Base-by-base conservation (phyloP, 1,140 invertebrate species). In the Drosophila pruinosa region DNA sequence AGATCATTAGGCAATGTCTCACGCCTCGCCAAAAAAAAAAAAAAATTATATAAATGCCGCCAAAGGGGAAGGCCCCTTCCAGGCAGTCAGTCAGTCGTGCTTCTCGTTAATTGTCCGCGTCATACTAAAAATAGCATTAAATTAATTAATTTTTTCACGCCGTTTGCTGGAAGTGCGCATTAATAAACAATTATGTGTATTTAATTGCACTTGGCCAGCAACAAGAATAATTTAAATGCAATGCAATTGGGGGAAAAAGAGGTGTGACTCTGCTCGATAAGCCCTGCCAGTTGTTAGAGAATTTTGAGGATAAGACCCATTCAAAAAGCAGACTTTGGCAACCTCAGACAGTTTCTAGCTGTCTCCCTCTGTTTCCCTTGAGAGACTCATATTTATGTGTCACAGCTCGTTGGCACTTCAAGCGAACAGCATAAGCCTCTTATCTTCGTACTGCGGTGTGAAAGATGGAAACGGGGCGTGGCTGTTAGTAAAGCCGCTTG, bases 111-210 rank as follows among this genome's bases (percentile, higher is more conserved):
- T 88, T 61, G 82, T 78, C 82, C 88, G 83, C 61, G 78, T 75
- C 82, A 47, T 72, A 88, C 82, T 89, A 78, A 82, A 88, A 88
- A 75, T 73, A 72, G 82, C 82, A 88, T 72, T 78, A 82, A 88
- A 88, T 88, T 88, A 88, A 88, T 88, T 75, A 68, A 69, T 70
- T 88, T 81, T 78, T 88, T 88, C 83, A 88, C 83, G 61, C 83
- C 63, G 17, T 21, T 34, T 31, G 28, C 41, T 78, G 71, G 71
- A 78, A 88, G 69, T 86, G 78, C 78, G 82, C 77, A 86, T 86
- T 86, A 86, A 86, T 86, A 86, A 86, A 78, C 82, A 86, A 88
- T 88, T 86, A 86, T 86, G 53, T 58, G 50, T 56, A 58, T 78
- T 88, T 88, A 88, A 88, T 86, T 80, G 80, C 81, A 83, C 57